A percentile compares a stretch with the other conserved stretches of the same genome.
Conservation (phyloP, 2,888 invertebrate genomes). For the Tupiocoris notatus region DNA sequence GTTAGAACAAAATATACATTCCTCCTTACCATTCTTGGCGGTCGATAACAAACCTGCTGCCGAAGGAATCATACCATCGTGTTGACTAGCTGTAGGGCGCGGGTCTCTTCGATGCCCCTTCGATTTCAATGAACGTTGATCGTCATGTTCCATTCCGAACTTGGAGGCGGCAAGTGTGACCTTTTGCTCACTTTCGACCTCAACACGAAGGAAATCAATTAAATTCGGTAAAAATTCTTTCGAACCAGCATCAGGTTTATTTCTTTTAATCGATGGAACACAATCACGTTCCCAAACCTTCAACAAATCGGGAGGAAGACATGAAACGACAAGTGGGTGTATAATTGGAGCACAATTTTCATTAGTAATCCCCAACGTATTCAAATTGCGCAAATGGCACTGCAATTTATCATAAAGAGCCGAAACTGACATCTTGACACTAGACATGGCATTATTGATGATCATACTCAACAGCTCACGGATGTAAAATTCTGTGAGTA, state of each 20-base stretch:
- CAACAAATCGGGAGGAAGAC: not conserved
- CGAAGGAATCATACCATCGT: not conserved
- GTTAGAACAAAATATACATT: too few species aligned
- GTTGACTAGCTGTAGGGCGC: not conserved
- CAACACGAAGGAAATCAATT: not conserved
- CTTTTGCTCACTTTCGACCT: not conserved
- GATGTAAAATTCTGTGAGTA: conserved; percentile 51
- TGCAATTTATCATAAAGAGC: conserved; percentile 19
- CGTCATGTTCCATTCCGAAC: not conserved
- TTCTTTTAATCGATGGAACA: not conserved
- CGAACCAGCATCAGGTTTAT: not conserved
- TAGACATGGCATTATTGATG: not conserved
- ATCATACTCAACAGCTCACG: conserved; percentile 29
- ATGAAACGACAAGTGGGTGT: conserved; percentile 32
- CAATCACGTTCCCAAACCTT: conserved; percentile 23
- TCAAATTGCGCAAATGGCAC: conserved; percentile 14
- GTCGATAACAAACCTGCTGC: too few species aligned
- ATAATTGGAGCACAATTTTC: conserved; percentile 17
- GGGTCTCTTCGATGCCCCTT: not conserved
- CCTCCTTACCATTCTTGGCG: too few species aligned
- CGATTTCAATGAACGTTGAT: not conserved
- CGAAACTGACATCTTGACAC: not conserved
- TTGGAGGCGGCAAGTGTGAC: not conserved
- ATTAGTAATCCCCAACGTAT: conserved; percentile 18
- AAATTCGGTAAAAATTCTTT: not conserved